phyloP scores from a whole-genome alignment of 2,797 vertebrate species.

The Lerista edwardsae region DNA sequence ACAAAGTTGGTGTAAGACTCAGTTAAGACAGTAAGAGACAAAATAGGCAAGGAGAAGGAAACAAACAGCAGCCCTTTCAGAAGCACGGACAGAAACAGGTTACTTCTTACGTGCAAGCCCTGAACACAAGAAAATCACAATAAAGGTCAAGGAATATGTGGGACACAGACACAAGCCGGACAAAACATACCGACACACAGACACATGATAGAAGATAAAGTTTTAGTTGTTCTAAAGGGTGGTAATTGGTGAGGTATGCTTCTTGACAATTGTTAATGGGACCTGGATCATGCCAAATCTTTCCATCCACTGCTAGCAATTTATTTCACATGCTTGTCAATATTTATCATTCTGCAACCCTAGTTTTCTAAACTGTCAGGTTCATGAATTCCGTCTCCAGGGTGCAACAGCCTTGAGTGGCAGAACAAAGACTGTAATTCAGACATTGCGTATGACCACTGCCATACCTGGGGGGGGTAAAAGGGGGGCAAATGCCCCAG shows the following conservation, averaged over 20 bases:
- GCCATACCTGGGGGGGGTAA: no score
- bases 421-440: no score
- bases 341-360: no score
- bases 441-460: background rate
- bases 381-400: background rate
- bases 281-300: no score
- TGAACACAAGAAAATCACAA: background rate
- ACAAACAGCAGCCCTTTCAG: background rate
- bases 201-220: no score
- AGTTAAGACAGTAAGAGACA: background rate
- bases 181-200: background rate
- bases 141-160: background rate
- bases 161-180: background rate
- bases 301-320: no score
- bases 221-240: no score
- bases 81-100: background rate
- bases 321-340: no score
- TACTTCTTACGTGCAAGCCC: background rate
- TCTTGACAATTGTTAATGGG: no score
- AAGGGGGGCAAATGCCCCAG: no score
- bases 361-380: background rate
- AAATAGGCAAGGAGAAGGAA: background rate
- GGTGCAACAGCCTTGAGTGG: background rate
- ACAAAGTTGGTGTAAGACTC: background rate
- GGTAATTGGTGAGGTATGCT: no score